phyloP scores from a whole-genome alignment of 2,888 invertebrate species.

The Camptogramma bilineatum region DNA sequence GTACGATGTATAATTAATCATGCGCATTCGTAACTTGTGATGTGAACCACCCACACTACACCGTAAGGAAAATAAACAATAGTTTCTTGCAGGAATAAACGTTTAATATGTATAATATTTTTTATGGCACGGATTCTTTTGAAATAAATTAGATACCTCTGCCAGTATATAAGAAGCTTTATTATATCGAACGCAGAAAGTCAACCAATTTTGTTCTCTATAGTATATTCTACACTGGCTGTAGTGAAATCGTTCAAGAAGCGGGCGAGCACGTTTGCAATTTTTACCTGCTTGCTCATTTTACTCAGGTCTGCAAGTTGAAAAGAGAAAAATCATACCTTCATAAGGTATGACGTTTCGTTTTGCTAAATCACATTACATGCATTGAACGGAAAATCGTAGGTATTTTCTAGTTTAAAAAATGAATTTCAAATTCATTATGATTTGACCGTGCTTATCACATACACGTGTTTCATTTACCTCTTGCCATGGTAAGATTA shows the following conservation, averaged over 20 bases:
- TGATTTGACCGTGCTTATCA: conserved; percentile 31
- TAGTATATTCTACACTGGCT: conserved; percentile 1
- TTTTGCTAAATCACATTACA: conserved; percentile 22
- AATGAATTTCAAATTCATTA: conserved; percentile 27
- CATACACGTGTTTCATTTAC: conserved; percentile 33
- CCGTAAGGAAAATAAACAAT: conserved; percentile 16
- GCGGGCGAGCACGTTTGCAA: conserved; percentile 18
- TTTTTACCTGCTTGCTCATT: conserved; percentile 30
- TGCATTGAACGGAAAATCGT: conserved; percentile 6
- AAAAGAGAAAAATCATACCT: conserved; percentile 3
- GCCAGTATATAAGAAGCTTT: conserved; percentile 1
- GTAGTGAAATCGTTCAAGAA: conserved; percentile 24
- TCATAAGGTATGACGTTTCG: conserved; percentile 9
- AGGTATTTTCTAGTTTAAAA: conserved; percentile 4
- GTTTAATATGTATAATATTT: no score
- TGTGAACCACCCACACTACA: conserved; percentile 14
- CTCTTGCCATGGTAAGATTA: conserved; percentile 26
- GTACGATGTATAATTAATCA: conserved; percentile 33
- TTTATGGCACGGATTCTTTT: not conserved
- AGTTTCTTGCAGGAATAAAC: conserved; percentile 9
- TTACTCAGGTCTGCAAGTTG: conserved; percentile 17
- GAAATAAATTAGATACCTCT: not conserved
- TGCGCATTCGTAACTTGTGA: conserved; percentile 26
- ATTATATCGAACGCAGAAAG: conserved; percentile 9
- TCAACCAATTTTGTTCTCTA: conserved; percentile 14